Conservation (phyloP, 2,888 invertebrate species). For the Megastigmus dorsalis region DNA sequence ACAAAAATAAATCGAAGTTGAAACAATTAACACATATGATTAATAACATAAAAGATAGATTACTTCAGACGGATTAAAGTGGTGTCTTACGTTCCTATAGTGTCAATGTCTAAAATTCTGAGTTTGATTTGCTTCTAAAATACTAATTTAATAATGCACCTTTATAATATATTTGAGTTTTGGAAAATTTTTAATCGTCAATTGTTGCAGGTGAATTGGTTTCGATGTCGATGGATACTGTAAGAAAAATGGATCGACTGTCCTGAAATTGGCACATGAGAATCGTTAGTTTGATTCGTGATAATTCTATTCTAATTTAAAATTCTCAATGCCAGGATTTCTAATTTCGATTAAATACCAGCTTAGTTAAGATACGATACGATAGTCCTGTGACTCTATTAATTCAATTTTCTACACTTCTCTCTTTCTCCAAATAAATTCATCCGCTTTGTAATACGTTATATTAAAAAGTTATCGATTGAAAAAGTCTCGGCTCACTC, state of each 20-base stretch:
- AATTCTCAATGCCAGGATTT: neutral
- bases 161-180: neutral
- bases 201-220: too few species aligned
- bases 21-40: slow-evolving; percentile 5
- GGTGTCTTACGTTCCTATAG: slow-evolving; percentile 5
- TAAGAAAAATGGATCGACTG: slow-evolving; percentile 1
- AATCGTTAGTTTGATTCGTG: neutral
- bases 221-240: neutral
- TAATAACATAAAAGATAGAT: neutral
- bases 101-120: slow-evolving; percentile 17
- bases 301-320: neutral
- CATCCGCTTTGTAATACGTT: too few species aligned
- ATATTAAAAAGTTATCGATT: too few species aligned
- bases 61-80: slow-evolving; percentile 1
- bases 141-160: slow-evolving; percentile 6
- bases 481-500: too few species aligned
- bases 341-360: neutral
- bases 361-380: too few species aligned
- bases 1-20: neutral
- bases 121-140: slow-evolving; percentile 1
- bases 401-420: too few species aligned
- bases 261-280: slow-evolving; percentile 39
- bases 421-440: too few species aligned
- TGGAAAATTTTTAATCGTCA: slow-evolving; percentile 26
- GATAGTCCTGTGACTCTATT: too few species aligned